Conservation (phyloP, 1,140 invertebrate species). For the Onthophagus taurus region DNA sequence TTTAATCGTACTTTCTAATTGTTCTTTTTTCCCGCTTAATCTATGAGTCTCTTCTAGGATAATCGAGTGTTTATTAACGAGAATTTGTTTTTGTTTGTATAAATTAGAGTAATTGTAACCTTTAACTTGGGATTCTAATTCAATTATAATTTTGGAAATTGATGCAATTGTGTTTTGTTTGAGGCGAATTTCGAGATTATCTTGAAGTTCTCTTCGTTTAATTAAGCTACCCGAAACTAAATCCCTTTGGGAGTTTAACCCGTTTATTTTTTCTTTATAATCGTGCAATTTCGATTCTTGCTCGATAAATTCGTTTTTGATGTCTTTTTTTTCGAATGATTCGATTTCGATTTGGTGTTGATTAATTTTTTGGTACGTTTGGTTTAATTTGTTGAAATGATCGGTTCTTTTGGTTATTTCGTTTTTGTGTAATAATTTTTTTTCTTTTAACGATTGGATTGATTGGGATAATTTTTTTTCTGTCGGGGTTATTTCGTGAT, state of each 20-base stretch:
- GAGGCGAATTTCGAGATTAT: conserved; percentile 25
- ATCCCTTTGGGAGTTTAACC: no score
- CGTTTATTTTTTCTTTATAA: no score
- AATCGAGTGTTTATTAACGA: conserved; percentile 37
- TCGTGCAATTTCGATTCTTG: no score
- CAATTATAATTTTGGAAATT: conserved; percentile 37
- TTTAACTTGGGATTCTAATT: conserved; percentile 35
- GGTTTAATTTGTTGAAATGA: conserved; percentile 17
- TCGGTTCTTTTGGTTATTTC: background rate
- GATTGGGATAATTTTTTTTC: conserved; percentile 7
- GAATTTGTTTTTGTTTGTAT: conserved; percentile 35
- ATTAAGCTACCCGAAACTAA: no score
- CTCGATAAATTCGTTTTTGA: conserved; percentile 16
- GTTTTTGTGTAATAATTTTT: no score
- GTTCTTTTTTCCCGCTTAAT: conserved; percentile 40
- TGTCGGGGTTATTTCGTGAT: conserved; percentile 23
- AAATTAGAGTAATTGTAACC: conserved; percentile 37
- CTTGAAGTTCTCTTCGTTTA: conserved; percentile 21
- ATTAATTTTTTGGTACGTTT: conserved; percentile 31
- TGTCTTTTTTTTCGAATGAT: conserved; percentile 17
- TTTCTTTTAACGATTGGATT: background rate
- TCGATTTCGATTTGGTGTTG: conserved; percentile 25
- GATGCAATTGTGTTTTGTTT: conserved; percentile 32
- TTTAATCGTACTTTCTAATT: conserved; percentile 33
- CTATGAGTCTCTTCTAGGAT: conserved; percentile 40